Conservation (phyloP, 2,113 vertebrate genomes). For the Cnemophilus loriae region DNA sequence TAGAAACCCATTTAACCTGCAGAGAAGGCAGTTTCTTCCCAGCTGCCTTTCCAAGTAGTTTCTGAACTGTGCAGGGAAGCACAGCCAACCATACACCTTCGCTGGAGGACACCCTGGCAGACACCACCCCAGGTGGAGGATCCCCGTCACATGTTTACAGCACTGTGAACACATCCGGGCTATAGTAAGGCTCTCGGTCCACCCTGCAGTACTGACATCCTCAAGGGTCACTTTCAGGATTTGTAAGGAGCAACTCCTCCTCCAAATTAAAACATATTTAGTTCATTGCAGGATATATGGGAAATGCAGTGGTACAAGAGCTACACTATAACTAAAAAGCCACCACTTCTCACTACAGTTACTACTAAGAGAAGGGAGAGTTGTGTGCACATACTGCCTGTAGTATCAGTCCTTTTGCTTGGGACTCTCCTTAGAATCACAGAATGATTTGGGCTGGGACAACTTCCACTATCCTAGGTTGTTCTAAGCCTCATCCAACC, state of each 20-base stretch:
- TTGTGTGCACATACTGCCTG: background rate
- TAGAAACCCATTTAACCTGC: background rate
- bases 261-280: background rate
- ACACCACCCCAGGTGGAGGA: background rate
- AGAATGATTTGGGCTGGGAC: background rate
- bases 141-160: background rate
- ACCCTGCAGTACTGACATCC: background rate
- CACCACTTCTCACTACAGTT: background rate
- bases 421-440: background rate
- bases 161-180: background rate
- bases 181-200: background rate
- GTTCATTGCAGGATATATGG: background rate
- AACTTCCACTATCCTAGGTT: rapidly evolving
- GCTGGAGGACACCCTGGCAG: background rate
- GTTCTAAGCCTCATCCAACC: rapidly evolving
- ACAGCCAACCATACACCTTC: background rate
- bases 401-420: background rate
- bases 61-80: rapidly evolving
- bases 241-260: background rate
- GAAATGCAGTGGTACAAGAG: background rate
- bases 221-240: rapidly evolving
- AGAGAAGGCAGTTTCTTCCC: background rate
- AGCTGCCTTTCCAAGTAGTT: background rate
- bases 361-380: background rate
- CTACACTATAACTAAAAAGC: background rate